Evolutionary conservation across 2,797 vertebrate species (phyloP).

Genomic region (Tragopan temminckii): DNA sequence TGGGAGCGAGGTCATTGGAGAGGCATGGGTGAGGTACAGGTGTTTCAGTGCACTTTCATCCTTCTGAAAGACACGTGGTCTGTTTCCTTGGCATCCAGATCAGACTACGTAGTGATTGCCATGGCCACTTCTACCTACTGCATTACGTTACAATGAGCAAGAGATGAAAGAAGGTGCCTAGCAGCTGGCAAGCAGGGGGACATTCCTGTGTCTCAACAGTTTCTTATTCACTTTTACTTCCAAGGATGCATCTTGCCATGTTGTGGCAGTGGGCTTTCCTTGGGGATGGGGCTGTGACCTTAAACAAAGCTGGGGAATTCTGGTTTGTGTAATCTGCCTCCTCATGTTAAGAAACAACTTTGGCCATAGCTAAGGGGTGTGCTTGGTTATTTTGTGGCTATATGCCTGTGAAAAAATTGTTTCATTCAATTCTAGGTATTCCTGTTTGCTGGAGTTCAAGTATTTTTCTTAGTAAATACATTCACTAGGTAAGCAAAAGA

Average conservation of each 20-base stretch:
- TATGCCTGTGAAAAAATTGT: not conserved
- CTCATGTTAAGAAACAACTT: not conserved
- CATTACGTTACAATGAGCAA: not conserved
- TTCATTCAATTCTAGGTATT: not conserved
- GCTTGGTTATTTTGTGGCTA: not conserved
- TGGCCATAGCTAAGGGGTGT: not conserved
- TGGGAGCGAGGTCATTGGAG: not conserved
- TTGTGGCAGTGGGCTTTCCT: not conserved
- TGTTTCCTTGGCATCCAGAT: not conserved
- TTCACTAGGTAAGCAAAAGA: not conserved
- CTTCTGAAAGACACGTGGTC: not conserved
- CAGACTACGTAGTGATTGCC: not conserved
- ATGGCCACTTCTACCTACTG: not conserved
- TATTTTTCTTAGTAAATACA: not conserved
- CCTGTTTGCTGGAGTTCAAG: not conserved
- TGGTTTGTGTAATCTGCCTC: not conserved
- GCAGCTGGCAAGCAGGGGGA: not conserved
- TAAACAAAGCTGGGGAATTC: not conserved
- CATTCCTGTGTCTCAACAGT: not conserved
- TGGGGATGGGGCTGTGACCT: not conserved
- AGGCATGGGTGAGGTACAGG: rapidly evolving
- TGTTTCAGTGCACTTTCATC: not conserved
- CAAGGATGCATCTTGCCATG: not conserved
- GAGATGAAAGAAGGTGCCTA: not conserved
- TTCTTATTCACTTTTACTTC: not conserved